These are phyloP conservation scores for Petrolisthes manimaculis DNA, from an alignment of 2,888 invertebrate genomes.

Conservation along the genomic window DNA sequence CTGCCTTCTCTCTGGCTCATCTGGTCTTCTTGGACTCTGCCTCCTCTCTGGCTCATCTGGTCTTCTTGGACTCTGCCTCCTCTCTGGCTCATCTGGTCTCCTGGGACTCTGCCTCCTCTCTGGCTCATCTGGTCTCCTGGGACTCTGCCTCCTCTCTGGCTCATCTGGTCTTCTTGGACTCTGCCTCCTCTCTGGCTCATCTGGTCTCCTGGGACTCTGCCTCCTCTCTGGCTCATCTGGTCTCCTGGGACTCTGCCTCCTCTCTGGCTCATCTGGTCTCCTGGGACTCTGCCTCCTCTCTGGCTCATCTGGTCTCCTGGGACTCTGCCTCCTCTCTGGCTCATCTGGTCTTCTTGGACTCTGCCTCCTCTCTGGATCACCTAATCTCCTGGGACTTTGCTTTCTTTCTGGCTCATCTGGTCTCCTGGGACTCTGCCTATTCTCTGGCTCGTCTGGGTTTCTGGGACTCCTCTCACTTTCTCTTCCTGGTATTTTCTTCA, in stretches of 20 bases:
- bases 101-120: not conserved
- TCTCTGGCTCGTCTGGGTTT: too few relatives aligned
- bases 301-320: not conserved
- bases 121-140: conserved; percentile 4
- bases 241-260: conserved; percentile 6
- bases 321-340: conserved; percentile 1
- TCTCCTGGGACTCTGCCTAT: too few relatives aligned
- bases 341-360: too few relatives aligned
- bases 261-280: conserved; percentile 6
- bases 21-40: conserved; percentile 5
- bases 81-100: not conserved
- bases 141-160: not conserved
- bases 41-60: conserved; percentile 2
- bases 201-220: conserved; percentile 16
- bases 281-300: not conserved
- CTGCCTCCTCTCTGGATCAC: too few relatives aligned
- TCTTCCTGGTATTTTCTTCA: too few relatives aligned
- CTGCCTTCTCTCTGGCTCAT: not conserved
- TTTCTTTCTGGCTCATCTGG: too few relatives aligned
- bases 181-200: conserved; percentile 13
- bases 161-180: conserved; percentile 12
- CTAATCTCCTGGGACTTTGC: too few relatives aligned
- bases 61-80: conserved; percentile 4
- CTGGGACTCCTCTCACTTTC: too few relatives aligned
- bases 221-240: conserved; percentile 1